Base-by-base conservation (phyloP, 2,888 invertebrate species). In the Watsonalla binaria region DNA sequence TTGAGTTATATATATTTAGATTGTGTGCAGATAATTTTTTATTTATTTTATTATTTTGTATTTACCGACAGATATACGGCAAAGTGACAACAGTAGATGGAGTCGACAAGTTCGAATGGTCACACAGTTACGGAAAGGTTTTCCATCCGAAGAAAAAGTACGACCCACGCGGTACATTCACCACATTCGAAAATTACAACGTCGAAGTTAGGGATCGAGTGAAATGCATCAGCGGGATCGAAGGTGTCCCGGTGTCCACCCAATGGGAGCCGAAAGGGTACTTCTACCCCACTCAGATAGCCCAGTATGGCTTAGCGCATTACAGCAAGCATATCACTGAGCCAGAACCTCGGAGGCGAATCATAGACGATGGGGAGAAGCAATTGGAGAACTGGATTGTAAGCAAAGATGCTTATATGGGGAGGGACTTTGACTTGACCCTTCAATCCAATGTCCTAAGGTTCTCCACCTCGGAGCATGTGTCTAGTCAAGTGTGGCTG, bases 201-300 rank as follows among this genome's bases (percentile, higher is more conserved):
- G 99, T 99, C 0, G 99, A 99, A 91, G 96, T 97, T 6, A 91
- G 99, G 52, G 98, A 98, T 74, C 92, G 99, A 55, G 99, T 99
- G 0, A 98, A 98, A 83, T 99, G 98, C 82, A 95, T 99, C 68
- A 98, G 97, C 83, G 99, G 96, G 0, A 93, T 93, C 11, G 97
- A 98, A 76, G 98, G 98, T 72, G 98, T 98, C 13, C 98, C 98
- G 0, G 95, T 98, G 53, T 97, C 97, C n/a, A 97, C 96, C 0
- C 98, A 98, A 78, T 99, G 99, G 99, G 97, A 98, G 70, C 95
- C 96, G 42, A 94, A 94, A 60, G 99, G 99, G 0, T 99, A 99
- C 84, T 98, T 95, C 84, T 99, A 99, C 87, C 98, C 99, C 0
- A 99, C 98, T 0, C 99, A 99, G 90, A 98, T 99, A 63, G 98